phyloP scores from a whole-genome alignment of 35 echinoderm and acorn worm genomes.

The Holothuria glaberrima region DNA sequence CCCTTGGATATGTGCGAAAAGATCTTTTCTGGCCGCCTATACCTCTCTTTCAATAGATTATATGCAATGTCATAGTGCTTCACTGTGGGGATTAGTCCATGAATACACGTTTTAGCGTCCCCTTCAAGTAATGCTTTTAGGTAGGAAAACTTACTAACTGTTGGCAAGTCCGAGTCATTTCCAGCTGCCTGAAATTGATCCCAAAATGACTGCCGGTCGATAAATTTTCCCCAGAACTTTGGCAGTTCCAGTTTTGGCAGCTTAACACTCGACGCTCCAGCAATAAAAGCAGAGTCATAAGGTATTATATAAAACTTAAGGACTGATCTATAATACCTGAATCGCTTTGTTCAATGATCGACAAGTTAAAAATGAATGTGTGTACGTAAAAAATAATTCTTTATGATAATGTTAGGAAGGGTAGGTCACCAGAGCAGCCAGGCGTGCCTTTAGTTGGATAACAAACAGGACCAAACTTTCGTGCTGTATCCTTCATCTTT shows the following conservation, averaged over 20 bases:
- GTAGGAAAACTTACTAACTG: constrained; percentile 18
- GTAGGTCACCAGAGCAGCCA: too few species aligned
- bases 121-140: background rate
- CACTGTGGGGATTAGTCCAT: background rate
- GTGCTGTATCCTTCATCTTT: too few species aligned
- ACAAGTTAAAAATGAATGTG: too few species aligned
- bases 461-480: too few species aligned
- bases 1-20: constrained; percentile 6
- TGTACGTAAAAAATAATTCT: too few species aligned
- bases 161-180: background rate
- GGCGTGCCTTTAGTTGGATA: too few species aligned
- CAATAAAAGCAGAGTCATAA: background rate
- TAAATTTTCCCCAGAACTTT: background rate
- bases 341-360: too few species aligned
- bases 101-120: constrained; percentile 10
- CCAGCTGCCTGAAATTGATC: background rate
- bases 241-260: constrained; percentile 7
- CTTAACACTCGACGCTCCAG: background rate
- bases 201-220: constrained; percentile 12
- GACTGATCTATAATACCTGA: too few species aligned
- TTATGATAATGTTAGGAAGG: too few species aligned
- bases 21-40: constrained; percentile 6
- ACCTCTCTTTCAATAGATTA: constrained; percentile 6
- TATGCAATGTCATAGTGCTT: constrained; percentile 22
- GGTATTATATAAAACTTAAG: too few species aligned